Conservation (phyloP, 2,113 vertebrate genomes). For the Notechis scutatus region DNA sequence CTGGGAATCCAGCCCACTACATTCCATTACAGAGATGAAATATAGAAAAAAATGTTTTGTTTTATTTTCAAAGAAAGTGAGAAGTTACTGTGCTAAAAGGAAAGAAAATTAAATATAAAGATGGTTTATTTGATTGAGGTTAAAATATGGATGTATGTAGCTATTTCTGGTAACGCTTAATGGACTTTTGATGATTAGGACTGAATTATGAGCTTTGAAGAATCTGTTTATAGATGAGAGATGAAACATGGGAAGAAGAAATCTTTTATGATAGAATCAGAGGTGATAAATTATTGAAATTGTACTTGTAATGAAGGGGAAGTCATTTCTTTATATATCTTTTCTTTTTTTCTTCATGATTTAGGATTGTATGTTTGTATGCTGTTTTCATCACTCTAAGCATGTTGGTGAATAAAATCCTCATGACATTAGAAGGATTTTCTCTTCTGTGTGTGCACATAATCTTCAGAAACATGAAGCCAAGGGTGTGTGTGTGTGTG, state of each 20-base stretch:
- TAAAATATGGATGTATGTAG: not conserved
- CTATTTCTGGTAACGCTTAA: not conserved
- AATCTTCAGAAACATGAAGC: not conserved
- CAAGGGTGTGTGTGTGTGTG: too few relatives aligned
- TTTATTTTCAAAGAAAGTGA: not conserved
- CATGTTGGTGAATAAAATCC: not conserved
- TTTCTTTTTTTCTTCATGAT: not conserved
- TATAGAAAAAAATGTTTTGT: not conserved
- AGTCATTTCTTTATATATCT: not conserved
- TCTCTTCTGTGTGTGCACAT: not conserved
- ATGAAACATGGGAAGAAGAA: not conserved
- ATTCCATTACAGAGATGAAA: not conserved
- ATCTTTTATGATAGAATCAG: not conserved
- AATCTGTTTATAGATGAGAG: not conserved
- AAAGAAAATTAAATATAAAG: not conserved
- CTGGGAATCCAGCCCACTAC: not conserved
- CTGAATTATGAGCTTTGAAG: not conserved
- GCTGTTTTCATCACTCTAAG: not conserved
- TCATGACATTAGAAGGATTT: not conserved
- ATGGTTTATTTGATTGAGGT: not conserved
- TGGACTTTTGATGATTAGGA: not conserved
- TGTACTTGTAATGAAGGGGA: not conserved
- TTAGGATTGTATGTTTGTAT: not conserved
- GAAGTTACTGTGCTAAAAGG: not conserved
- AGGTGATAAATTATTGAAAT: not conserved